Conservation (phyloP, 2,113 vertebrate genomes). For the Actenoides hombroni region DNA sequence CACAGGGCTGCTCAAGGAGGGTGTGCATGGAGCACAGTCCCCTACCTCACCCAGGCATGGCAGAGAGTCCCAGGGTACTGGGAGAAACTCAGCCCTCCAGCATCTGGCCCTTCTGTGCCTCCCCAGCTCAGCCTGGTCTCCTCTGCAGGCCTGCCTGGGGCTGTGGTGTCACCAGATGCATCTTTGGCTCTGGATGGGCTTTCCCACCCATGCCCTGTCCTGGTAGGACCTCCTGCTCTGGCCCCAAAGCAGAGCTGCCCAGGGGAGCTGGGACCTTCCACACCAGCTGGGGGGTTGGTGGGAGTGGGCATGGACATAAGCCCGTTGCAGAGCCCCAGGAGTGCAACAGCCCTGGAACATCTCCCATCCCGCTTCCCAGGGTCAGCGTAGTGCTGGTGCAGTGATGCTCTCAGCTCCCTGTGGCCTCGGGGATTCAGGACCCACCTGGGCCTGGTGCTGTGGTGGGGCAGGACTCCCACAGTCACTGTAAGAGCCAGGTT, state of each 20-base stretch:
- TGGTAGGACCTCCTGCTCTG: not conserved
- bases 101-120: not conserved
- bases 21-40: not conserved
- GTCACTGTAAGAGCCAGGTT: not conserved
- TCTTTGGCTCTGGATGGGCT: not conserved
- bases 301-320: not conserved
- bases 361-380: not conserved
- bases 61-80: not conserved
- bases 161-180: rapidly evolving
- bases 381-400: not conserved
- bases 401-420: not conserved
- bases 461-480: rapidly evolving
- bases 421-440: rapidly evolving
- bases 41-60: rapidly evolving
- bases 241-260: not conserved
- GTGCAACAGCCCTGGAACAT: not conserved
- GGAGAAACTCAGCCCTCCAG: not conserved
- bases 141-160: not conserved
- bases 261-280: not conserved
- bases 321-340: not conserved
- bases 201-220: not conserved
- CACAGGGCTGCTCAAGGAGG: not conserved
- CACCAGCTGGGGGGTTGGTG: rapidly evolving
- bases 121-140: not conserved
- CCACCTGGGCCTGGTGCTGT: not conserved